Evolutionary conservation across 1,140 invertebrate species (phyloP).

Genomic region (Achroia grisella): DNA sequence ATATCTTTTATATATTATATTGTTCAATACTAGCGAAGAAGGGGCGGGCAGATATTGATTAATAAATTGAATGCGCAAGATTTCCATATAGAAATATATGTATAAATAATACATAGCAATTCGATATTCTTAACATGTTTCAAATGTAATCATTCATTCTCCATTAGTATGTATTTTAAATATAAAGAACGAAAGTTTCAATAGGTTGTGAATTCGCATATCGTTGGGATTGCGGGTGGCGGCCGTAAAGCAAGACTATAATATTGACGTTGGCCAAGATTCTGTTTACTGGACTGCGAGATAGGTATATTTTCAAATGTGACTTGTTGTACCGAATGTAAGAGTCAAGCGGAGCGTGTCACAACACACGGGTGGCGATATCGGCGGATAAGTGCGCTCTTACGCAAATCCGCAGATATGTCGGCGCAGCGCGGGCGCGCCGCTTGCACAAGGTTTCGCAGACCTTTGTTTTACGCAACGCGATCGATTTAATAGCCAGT

Average conservation of each 20-base stretch:
- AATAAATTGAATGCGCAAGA: no score
- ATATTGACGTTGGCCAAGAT: background rate
- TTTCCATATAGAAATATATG: no score
- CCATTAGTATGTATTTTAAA: no score
- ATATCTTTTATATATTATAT: no score
- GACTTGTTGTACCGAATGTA: constrained; percentile 20
- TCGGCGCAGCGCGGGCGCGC: constrained; percentile 59
- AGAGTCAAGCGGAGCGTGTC: constrained; percentile 56
- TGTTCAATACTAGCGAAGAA: no score
- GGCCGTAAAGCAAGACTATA: background rate
- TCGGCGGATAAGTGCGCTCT: constrained; percentile 68
- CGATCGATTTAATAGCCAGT: constrained; percentile 67
- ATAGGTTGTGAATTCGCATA: no score
- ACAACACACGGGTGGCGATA: constrained; percentile 58
- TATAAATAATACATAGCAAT: no score
- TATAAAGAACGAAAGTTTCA: no score
- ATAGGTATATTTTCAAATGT: constrained; percentile 7
- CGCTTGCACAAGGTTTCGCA: constrained; percentile 72
- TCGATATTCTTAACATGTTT: no score
- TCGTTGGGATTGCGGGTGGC: background rate
- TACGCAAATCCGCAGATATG: constrained; percentile 73
- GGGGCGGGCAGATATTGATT: no score
- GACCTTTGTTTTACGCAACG: constrained; percentile 73
- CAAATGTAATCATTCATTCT: no score
- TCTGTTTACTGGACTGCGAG: background rate